Conservation (phyloP, 2,888 invertebrate genomes). For the Scrobipalpa atriplicella region DNA sequence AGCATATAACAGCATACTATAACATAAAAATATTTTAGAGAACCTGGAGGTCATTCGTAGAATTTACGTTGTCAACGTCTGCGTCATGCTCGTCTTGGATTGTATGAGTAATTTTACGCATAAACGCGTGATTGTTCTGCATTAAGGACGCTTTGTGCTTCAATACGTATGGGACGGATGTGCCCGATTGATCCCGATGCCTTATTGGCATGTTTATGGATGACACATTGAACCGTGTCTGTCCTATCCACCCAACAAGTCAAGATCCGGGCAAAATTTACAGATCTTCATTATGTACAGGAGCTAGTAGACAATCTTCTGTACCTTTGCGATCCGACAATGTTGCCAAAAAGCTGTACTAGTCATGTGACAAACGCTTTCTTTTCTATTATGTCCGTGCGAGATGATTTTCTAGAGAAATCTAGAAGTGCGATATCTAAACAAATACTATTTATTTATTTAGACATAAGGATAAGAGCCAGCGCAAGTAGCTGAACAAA, state of each 20-base stretch:
- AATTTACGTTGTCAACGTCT: constrained; percentile 16
- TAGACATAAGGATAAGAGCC: no score
- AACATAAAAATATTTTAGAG: constrained; percentile 7
- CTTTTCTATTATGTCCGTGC: neutral
- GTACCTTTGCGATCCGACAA: no score
- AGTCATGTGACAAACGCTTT: constrained; percentile 27
- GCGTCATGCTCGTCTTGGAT: constrained; percentile 33
- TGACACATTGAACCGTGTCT: constrained; percentile 48
- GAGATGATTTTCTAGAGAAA: neutral
- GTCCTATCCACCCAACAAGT: neutral
- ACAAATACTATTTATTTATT: neutral
- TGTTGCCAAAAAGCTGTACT: constrained; percentile 26
- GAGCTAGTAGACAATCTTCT: neutral
- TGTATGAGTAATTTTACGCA: constrained; percentile 45
- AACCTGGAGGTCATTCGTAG: constrained; percentile 17
- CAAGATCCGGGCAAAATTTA: neutral
- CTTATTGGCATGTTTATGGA: constrained; percentile 71
- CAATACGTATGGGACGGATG: constrained; percentile 57
- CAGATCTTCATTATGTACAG: neutral
- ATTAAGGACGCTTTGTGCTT: constrained; percentile 49
- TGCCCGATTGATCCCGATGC: constrained; percentile 66
- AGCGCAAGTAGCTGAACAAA: no score
- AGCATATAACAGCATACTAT: neutral
- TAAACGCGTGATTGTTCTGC: constrained; percentile 55
- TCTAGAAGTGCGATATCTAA: neutral